Base-by-base conservation (phyloP, 2,113 vertebrate species). In the Microcebus lehilahytsara region DNA sequence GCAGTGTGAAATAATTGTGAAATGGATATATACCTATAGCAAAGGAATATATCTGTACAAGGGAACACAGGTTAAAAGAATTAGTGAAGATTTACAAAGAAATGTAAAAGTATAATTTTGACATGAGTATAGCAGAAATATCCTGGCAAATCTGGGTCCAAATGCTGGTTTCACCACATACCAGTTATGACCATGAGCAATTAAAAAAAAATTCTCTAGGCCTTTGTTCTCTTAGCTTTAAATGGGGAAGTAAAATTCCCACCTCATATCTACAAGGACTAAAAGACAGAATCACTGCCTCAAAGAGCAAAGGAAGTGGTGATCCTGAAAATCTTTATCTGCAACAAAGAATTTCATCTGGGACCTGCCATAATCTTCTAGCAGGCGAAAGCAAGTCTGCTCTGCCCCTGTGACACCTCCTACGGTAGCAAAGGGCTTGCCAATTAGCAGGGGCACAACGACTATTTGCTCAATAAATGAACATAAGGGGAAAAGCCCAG, bases 401-500 rank as follows among this genome's bases (percentile, higher is more conserved):
- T 23, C 25, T 53, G n/a, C 1, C 16, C 42, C 14, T 25, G 5
- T 20, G 7, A 49, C 37, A n/a, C 17, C 14, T 60, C 51, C n/a
- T 53, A 34, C 1, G 30, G 32, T 2, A 34, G 51, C 32, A 81
- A 34, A 49, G 27, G 0, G 13, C 20, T 4, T 0, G 34, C 8
- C 16, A 0, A 7, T 14, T 0, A 71, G 51, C 34, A 85, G 14
- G 87, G 30, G 2, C 8, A 62, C 1, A 56, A n/a, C 1, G 12
- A 53, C 14, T 11, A 46, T 42, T 40, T 86, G 40, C 25, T 62
- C 20, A 78, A 51, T 12, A 72, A 91, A 67, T 62, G 37, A 53
- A 40, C 16, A 32, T 19, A 23, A 30, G n/a, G 20, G 2, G 32
- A 62, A 51, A 9, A 6, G 6, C 71, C 22, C 22, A 88, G 71